phyloP scores from a whole-genome alignment of 2,888 invertebrate genomes.

The Cosmia pyralina region DNA sequence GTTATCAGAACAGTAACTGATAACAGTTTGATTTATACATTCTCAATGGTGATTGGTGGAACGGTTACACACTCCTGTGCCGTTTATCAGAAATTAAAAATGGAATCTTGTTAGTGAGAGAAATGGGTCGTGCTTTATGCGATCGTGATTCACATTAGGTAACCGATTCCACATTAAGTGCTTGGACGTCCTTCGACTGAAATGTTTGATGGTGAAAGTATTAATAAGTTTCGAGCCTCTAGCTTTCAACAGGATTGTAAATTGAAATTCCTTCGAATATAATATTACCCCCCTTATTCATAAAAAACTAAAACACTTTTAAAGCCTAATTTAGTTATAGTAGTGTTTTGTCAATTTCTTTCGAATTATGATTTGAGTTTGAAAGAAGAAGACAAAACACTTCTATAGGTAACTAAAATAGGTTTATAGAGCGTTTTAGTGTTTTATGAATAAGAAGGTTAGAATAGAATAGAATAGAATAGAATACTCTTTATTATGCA shows the following conservation, averaged over 20 bases:
- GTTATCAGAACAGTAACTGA: constrained; percentile 83
- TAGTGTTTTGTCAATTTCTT: too few relatives aligned
- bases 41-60: constrained; percentile 81
- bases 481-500: too few relatives aligned
- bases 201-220: background rate
- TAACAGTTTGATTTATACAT: constrained; percentile 87
- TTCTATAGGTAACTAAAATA: too few relatives aligned
- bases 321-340: too few relatives aligned
- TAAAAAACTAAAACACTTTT: too few relatives aligned
- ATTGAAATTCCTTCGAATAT: background rate
- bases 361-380: too few relatives aligned
- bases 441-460: too few relatives aligned
- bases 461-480: too few relatives aligned
- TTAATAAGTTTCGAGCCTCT: background rate
- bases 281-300: too few relatives aligned
- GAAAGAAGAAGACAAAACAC: too few relatives aligned
- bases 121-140: constrained; percentile 79
- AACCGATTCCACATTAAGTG: constrained; percentile 47
- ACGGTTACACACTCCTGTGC: constrained; percentile 66
- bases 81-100: constrained; percentile 81
- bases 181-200: constrained; percentile 33
- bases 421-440: too few relatives aligned
- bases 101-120: constrained; percentile 77
- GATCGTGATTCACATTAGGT: constrained; percentile 52
- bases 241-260: background rate